Conservation (phyloP, 1,140 invertebrate genomes). For the Octopus bimaculoides region DNA sequence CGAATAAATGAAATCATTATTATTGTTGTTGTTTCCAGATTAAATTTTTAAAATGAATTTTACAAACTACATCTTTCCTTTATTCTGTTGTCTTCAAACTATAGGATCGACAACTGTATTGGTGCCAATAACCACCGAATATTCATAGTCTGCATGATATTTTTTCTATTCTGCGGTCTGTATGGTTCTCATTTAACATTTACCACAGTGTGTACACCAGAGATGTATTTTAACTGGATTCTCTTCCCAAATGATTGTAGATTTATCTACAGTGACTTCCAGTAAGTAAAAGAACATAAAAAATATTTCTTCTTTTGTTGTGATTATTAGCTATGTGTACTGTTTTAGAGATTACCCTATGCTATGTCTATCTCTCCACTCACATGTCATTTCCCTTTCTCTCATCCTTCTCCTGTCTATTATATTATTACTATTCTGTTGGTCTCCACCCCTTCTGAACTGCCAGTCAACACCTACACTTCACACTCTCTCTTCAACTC, state of each 20-base stretch:
- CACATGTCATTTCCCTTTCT: no score
- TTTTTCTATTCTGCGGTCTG: slow-evolving; percentile 44
- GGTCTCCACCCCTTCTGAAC: no score
- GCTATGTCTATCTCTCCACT: no score
- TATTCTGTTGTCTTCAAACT: slow-evolving; percentile 25
- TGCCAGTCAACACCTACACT: no score
- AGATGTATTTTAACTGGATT: slow-evolving; percentile 49
- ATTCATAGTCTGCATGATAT: slow-evolving; percentile 42
- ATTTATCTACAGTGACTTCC: slow-evolving; percentile 46
- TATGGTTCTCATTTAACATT: slow-evolving; percentile 49
- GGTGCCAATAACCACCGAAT: slow-evolving; percentile 45
- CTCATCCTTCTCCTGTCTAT: no score
- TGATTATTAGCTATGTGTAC: neutral
- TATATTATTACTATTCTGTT: no score
- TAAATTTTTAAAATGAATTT: neutral
- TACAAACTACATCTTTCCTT: neutral
- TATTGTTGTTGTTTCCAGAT: neutral
- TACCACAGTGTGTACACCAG: slow-evolving; percentile 53
- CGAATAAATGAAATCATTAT: no score
- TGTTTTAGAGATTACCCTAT: no score
- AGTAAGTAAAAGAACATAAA: slow-evolving; percentile 35
- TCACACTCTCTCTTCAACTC: no score
- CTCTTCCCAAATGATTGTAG: slow-evolving; percentile 48
- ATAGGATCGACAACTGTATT: slow-evolving; percentile 52
- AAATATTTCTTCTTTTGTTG: neutral